Conservation (phyloP, 1,140 invertebrate genomes). For the Drosophila melanogaster region DNA sequence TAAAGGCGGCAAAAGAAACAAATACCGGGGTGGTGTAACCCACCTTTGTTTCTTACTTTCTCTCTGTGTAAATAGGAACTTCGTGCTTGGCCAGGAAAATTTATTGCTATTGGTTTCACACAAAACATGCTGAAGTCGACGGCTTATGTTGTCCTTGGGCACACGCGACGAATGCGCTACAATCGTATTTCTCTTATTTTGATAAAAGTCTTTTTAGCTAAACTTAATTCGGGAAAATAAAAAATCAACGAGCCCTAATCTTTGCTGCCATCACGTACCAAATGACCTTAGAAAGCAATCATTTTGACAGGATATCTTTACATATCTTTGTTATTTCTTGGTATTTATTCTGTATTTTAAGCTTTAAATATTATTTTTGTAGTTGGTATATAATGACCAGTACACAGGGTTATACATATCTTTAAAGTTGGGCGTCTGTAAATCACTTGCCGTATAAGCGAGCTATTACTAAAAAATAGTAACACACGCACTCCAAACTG, state of each 20-base stretch:
- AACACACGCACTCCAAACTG: slow-evolving; percentile 14
- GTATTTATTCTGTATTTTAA: slow-evolving; percentile 59
- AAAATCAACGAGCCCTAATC: slow-evolving; percentile 31
- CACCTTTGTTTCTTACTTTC: background rate
- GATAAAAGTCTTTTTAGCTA: slow-evolving; percentile 44
- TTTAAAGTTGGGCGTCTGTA: slow-evolving; percentile 58
- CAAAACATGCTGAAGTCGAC: slow-evolving; percentile 33
- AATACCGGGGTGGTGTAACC: slow-evolving; percentile 10
- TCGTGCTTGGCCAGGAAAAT: slow-evolving; percentile 63
- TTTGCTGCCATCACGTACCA: slow-evolving; percentile 17
- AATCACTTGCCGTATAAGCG: slow-evolving; percentile 47
- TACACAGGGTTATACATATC: too few relatives aligned
- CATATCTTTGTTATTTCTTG: background rate
- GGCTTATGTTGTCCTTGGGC: slow-evolving; percentile 44
- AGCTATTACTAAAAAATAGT: slow-evolving; percentile 62
- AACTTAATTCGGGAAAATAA: slow-evolving; percentile 21
- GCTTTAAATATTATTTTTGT: slow-evolving; percentile 41
- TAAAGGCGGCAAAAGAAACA: slow-evolving; percentile 34
- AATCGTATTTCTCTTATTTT: slow-evolving; percentile 38
- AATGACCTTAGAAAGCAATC: too few relatives aligned
- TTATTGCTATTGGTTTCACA: slow-evolving; percentile 56
- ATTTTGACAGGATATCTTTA: too few relatives aligned
- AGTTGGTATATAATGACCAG: too few relatives aligned
- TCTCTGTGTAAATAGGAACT: slow-evolving; percentile 62
- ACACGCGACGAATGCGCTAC: slow-evolving; percentile 59